These are phyloP conservation scores for Spodoptera littoralis DNA, from an alignment of 2,888 invertebrate species.

Conservation along the genomic window DNA sequence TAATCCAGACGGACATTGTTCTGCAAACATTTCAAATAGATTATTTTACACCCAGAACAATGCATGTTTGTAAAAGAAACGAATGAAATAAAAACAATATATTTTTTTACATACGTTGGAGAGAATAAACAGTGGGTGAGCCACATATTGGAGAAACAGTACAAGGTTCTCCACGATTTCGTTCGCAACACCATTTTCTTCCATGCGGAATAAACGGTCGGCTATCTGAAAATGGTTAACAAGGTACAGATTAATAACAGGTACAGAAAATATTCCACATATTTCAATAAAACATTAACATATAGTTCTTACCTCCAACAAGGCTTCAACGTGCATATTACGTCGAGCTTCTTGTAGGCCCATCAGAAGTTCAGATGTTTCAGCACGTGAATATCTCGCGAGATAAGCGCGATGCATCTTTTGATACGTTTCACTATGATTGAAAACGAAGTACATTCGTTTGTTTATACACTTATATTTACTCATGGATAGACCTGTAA, in stretches of 20 bases:
- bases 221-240: conserved; percentile 59
- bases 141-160: conserved; percentile 67
- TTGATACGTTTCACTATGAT: conserved; percentile 66
- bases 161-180: conserved; percentile 66
- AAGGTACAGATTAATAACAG: conserved; percentile 3
- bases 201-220: conserved; percentile 65
- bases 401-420: conserved; percentile 57
- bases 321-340: conserved; percentile 67
- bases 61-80: background rate
- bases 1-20: conserved; percentile 70
- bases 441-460: conserved; percentile 62
- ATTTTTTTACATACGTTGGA: conserved; percentile 66
- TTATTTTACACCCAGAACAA: background rate
- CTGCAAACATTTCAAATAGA: conserved; percentile 56
- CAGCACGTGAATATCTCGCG: background rate
- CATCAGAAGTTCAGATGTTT: conserved; percentile 1
- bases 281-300: too few relatives aligned
- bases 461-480: conserved; percentile 49
- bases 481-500: conserved; percentile 69
- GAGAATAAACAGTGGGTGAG: conserved; percentile 69
- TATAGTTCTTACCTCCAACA: conserved; percentile 66
- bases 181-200: conserved; percentile 64
- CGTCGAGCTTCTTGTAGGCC: conserved; percentile 39
- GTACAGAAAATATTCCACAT: too few relatives aligned
- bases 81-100: too few relatives aligned